Evolutionary conservation across 2,888 invertebrate genomes (phyloP).

Genomic region (Alcis repandata): DNA sequence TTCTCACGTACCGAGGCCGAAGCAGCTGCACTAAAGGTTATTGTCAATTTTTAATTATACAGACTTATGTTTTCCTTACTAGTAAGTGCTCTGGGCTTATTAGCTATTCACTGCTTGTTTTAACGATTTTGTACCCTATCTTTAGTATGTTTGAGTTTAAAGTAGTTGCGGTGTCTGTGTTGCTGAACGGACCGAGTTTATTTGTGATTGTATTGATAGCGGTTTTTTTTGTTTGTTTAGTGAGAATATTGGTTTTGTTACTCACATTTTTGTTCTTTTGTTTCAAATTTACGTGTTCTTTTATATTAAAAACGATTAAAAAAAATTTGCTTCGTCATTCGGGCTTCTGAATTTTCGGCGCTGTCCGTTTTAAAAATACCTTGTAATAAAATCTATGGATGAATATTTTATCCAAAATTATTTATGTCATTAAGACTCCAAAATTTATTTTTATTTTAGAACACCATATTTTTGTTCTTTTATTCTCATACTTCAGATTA

Average conservation of each 20-base stretch:
- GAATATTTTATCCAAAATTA: no score
- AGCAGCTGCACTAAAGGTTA: constrained; percentile 35
- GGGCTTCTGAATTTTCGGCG: no score
- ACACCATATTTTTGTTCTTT: no score
- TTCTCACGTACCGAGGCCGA: constrained; percentile 38
- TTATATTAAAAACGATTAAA: no score
- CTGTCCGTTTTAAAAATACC: no score
- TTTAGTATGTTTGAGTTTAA: not conserved
- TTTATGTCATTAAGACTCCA: no score
- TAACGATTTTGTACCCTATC: not conserved
- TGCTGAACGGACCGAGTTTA: not conserved
- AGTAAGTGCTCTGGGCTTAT: constrained; percentile 16
- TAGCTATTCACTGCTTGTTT: constrained; percentile 9
- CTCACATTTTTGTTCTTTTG: no score
- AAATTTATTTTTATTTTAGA: no score
- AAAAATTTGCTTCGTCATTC: no score
- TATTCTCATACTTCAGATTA: no score
- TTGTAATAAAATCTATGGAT: no score
- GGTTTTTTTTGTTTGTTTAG: constrained; percentile 4
- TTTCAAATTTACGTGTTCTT: no score
- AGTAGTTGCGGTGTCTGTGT: not conserved
- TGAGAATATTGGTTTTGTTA: not conserved
- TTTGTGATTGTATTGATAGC: constrained; percentile 7
- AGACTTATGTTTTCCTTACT: constrained; percentile 33
- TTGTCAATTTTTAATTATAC: constrained; percentile 36